A percentile compares a stretch with the other conserved stretches of the same genome.
These are phyloP conservation scores for Mus minutoides DNA, from an alignment of 2,797 vertebrate genomes.

Conservation along the genomic window DNA sequence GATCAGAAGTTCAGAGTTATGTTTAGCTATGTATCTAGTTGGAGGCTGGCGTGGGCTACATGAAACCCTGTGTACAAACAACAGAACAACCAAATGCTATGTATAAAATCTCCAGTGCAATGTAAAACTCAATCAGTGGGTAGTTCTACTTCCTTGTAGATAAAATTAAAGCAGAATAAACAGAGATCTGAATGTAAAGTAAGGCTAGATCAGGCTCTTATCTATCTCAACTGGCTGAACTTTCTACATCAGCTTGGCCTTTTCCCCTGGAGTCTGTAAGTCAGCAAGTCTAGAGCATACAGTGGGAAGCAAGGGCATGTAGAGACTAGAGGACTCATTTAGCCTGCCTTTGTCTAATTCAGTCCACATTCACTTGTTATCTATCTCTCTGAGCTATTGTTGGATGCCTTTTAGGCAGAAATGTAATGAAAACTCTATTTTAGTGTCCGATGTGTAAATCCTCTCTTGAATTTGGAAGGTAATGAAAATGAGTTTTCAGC, in stretches of 20 bases:
- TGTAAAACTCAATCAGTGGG: not conserved
- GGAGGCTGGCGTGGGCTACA: not conserved
- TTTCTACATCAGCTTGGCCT: not conserved
- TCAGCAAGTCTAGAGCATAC: not conserved
- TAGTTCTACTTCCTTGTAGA: not conserved
- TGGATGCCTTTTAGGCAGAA: slow-evolving; percentile 31
- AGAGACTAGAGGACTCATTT: not conserved
- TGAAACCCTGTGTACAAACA: not conserved
- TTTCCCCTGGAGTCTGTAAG: not conserved
- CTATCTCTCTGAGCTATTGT: slow-evolving; percentile 22
- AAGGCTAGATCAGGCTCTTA: not conserved
- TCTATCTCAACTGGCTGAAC: not conserved
- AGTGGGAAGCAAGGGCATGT: not conserved
- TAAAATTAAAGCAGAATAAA: not conserved
- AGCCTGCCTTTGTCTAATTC: not conserved
- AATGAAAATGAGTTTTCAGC: not conserved
- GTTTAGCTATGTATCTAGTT: not conserved
- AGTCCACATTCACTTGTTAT: not conserved
- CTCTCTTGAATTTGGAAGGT: not conserved
- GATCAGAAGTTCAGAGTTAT: not conserved
- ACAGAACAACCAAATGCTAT: not conserved
- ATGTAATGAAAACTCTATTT: slow-evolving; percentile 3
- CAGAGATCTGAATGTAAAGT: not conserved
- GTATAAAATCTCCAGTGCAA: not conserved
- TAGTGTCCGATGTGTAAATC: slow-evolving; percentile 11